These are phyloP conservation scores for Epirrhoe tristata DNA, from an alignment of 2,888 invertebrate species.

Conservation along the genomic window DNA sequence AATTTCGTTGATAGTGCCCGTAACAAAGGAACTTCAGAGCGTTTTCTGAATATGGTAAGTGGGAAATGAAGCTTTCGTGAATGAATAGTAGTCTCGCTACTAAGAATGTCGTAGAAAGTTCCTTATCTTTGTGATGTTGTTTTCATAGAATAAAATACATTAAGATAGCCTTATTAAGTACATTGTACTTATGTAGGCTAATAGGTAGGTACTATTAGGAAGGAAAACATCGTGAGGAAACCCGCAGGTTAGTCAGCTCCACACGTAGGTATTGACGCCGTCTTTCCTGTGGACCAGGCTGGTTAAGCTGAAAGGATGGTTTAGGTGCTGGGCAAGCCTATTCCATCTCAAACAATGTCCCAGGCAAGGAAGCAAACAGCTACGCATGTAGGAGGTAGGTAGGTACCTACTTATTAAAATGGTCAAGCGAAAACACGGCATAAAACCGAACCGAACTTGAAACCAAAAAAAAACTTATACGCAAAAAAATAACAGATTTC, in stretches of 20 bases:
- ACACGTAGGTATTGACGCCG: too few relatives aligned
- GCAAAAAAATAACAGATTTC: slow-evolving; percentile 57
- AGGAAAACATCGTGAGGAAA: too few relatives aligned
- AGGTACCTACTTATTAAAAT: not conserved
- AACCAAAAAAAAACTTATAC: slow-evolving; percentile 48
- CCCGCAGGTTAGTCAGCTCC: too few relatives aligned
- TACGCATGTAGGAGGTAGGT: not conserved
- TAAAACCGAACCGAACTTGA: slow-evolving; percentile 25
- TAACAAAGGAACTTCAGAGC: slow-evolving; percentile 31
- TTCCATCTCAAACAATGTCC: too few relatives aligned
- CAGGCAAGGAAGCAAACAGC: not conserved
- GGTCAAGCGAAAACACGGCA: slow-evolving; percentile 1
- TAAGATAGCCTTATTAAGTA: not conserved
- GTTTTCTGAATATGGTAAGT: slow-evolving; percentile 34
- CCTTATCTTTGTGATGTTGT: not conserved
- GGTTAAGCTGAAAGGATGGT: too few relatives aligned
- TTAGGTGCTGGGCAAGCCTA: too few relatives aligned
- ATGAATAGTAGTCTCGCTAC: slow-evolving; percentile 12
- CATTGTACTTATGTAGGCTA: too few relatives aligned
- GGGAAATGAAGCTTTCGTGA: slow-evolving; percentile 21
- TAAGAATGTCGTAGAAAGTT: slow-evolving; percentile 7
- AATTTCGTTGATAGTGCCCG: slow-evolving; percentile 46
- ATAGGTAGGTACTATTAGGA: not conserved
- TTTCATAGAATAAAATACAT: not conserved
- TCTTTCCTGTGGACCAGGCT: too few relatives aligned